Conservation (phyloP, 2,888 invertebrate genomes). For the Synergus laeviventris region DNA sequence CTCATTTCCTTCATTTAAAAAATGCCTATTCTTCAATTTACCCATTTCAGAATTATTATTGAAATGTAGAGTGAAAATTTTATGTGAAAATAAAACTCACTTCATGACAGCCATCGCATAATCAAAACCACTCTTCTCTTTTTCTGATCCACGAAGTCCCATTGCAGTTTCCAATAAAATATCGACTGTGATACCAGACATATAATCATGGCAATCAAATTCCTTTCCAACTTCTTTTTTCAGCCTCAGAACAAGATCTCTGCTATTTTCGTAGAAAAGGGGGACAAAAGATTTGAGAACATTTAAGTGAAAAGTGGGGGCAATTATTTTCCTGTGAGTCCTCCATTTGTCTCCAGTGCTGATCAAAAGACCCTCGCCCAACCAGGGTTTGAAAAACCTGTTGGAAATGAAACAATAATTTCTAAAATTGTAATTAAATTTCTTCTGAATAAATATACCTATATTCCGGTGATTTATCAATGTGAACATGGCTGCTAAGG, state of each 20-base stretch:
- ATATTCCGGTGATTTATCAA: slow-evolving; percentile 73
- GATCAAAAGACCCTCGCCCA: slow-evolving; percentile 73
- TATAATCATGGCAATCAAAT: slow-evolving; percentile 78
- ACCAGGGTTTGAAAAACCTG: slow-evolving; percentile 74
- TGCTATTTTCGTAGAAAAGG: slow-evolving; percentile 77
- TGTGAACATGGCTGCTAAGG: slow-evolving; percentile 69
- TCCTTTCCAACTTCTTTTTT: slow-evolving; percentile 73
- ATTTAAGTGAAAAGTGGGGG: slow-evolving; percentile 78
- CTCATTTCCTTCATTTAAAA: not conserved
- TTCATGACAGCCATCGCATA: slow-evolving; percentile 80
- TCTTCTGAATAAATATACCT: slow-evolving; percentile 54
- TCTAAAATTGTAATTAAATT: not conserved
- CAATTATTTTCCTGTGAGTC: slow-evolving; percentile 77
- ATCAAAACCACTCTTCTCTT: slow-evolving; percentile 77
- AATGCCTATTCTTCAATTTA: not conserved
- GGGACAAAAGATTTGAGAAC: slow-evolving; percentile 78
- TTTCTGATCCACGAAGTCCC: slow-evolving; percentile 77
- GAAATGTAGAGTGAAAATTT: not conserved
- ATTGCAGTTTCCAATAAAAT: slow-evolving; percentile 79
- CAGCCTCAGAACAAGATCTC: slow-evolving; percentile 73
- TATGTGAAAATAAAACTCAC: slow-evolving; percentile 67
- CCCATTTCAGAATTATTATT: not conserved
- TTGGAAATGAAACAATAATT: no score
- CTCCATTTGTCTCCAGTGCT: slow-evolving; percentile 77
- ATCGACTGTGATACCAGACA: slow-evolving; percentile 77